Base-by-base conservation (phyloP, 2,888 invertebrate genomes). In the Nipponacmea schrenckii region DNA sequence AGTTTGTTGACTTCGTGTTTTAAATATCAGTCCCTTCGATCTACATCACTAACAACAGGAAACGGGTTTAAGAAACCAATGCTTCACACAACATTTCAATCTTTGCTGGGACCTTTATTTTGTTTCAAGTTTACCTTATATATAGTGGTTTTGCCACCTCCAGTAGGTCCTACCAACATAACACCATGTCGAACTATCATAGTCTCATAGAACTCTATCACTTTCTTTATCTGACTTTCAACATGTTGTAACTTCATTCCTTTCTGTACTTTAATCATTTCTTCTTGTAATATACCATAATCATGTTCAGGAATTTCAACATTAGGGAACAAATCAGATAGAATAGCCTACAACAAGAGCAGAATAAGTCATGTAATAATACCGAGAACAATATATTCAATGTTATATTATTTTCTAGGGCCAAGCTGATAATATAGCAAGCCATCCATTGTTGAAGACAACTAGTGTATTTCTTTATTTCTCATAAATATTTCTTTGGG, bases 161-260 rank as follows among this genome's bases (percentile, higher is more conserved):
- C 96, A 0, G 96, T 95, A 0, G 95, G 95, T 0, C 96, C 96
- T 0, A 96, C 96, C 75, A 95, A 89, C 96, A 96, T 96, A 0
- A 96, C 96, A 2, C 96, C 96, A 92, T 96, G 96, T 24, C 96
- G 91, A 3, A 96, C 95, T 77, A 94, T 93, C 94, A 96, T 94
- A 0, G 96, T 96, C 87, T 96, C 96, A 85, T 95, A 94, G 14
- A 96, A 90, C 86, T 96, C 96, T 76, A 96, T 94, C 24, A 94
- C 92, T 90, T 95, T 95, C 62, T 90, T 90, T 50, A 94, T 91
- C 87, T 94, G 93, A 14, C 93, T 93, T 0, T 93, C 90, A 86
- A 96, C 94, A 5, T 94, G 88, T 76, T 92, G 93, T 26, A 90
- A 90, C 5, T 92, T 91, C 63, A 91, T 79, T 14, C 70, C 84